A percentile compares a stretch with the other conserved stretches of the same genome.
Conservation (phyloP, 2,888 invertebrate species). For the Hydriomena furcata region DNA sequence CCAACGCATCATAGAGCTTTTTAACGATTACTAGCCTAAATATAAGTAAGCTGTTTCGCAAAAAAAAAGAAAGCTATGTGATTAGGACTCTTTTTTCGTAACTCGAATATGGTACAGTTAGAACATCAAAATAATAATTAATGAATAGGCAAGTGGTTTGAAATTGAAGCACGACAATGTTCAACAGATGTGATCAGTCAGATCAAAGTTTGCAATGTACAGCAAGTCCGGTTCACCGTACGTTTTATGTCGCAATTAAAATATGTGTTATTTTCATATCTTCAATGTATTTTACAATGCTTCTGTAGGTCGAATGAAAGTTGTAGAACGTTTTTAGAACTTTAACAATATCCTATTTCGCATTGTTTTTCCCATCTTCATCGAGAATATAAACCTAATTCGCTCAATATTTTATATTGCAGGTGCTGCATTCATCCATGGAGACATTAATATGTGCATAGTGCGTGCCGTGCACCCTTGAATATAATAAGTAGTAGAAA, state of each 20-base stretch:
- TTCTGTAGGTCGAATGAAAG: no score
- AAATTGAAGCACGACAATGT: not conserved
- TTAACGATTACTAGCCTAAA: slow-evolving; percentile 49
- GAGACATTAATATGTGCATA: no score
- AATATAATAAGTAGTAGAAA: no score
- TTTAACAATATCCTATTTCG: no score
- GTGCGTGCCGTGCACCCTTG: no score
- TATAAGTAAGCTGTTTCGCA: slow-evolving; percentile 51
- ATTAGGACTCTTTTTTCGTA: slow-evolving; percentile 27
- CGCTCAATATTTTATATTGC: no score
- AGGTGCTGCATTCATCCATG: no score
- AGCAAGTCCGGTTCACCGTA: not conserved
- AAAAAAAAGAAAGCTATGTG: slow-evolving; percentile 43
- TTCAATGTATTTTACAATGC: no score
- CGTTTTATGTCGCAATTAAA: not conserved
- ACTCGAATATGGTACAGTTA: slow-evolving; percentile 30
- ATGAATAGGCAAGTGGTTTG: slow-evolving; percentile 9
- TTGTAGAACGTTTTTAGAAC: no score
- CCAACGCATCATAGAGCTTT: slow-evolving; percentile 52
- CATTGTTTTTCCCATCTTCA: no score
- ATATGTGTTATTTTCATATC: not conserved
- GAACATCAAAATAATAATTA: slow-evolving; percentile 11
- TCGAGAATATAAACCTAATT: no score
- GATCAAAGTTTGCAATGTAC: not conserved
- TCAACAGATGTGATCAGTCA: not conserved